Conservation (phyloP, 2,113 vertebrate genomes). For the Myrmecobius fasciatus region DNA sequence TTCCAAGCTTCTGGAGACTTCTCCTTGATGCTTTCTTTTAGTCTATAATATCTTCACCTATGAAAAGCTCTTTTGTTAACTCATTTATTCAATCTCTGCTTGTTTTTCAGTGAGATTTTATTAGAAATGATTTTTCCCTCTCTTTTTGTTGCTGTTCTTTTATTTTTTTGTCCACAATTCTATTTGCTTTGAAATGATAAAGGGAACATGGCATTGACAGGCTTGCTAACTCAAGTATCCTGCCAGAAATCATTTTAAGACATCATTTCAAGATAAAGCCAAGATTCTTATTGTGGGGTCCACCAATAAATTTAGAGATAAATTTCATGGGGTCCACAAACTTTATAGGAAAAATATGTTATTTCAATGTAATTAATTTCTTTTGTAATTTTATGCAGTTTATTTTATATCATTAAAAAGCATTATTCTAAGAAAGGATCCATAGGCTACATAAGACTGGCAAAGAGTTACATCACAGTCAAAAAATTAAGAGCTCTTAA, state of each 20-base stretch:
- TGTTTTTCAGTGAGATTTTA: neutral
- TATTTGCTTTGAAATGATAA: neutral
- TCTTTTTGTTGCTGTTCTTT: neutral
- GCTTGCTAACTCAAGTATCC: neutral
- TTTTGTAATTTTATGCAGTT: neutral
- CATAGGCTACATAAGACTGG: neutral
- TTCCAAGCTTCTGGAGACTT: neutral
- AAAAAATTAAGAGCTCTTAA: neutral
- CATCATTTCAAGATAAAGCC: neutral
- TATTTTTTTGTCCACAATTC: neutral
- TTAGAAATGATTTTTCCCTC: neutral
- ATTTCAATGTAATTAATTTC: neutral
- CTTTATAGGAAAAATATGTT: neutral
- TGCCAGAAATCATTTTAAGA: neutral
- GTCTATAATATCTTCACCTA: neutral
- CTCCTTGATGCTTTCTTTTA: neutral
- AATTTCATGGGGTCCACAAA: neutral
- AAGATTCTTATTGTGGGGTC: neutral
- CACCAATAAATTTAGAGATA: neutral
- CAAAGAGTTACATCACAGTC: neutral
- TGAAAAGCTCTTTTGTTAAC: neutral
- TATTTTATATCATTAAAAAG: neutral
- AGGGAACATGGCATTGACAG: neutral
- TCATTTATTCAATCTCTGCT: neutral
- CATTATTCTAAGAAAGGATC: neutral